Base-by-base conservation (phyloP, 2,113 vertebrate genomes). In the Meleagris gallopavo region DNA sequence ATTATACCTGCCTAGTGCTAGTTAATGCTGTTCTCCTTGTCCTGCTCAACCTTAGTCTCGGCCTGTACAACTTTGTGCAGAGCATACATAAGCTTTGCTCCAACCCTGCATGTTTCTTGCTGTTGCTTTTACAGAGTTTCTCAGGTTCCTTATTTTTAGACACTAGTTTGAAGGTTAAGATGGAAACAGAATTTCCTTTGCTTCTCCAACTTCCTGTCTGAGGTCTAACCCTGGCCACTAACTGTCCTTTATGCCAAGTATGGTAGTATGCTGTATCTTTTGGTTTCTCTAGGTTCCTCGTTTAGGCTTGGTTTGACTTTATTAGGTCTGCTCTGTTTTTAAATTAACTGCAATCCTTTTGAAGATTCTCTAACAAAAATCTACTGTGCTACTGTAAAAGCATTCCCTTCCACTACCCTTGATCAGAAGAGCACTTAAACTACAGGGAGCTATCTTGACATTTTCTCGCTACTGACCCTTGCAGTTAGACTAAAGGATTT, bases 1-100 rank as follows among this genome's bases (percentile, higher is more conserved):
- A 58, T 30, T 77, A 60, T 74, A 21, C 10, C 17, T 84, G 2
- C 4, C 5, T 18, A 12, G 2, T 46, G 9, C 25, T 18, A 20
- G 11, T n/a, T 57, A 9, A 6, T 50, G 8, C 3, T 25, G 17
- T 57, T 46, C 2, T 38, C 5, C 3, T 4, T 0, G 0, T 67
- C 4, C 57, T 41, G 3, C 17, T 86, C 7, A 38, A 2, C 11
- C 36, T 78, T 65, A 50, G 1, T 93, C 2, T 22, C 57, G 18
- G 11, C 72, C 20, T 78, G n/a, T 17, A 61, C 10, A 43, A 22
- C 4, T 43, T 75, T 75, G 43, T 79, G 11, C 17, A 79, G 60
- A 52, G 70, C 16, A 61, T 8, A 5, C 2, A 10, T 10, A 58
- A 20, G 8, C 43, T 43, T 76, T 78, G 9, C 17, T 91, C 9